Base-by-base conservation (phyloP, 2,113 vertebrate species). In the Castor canadensis region DNA sequence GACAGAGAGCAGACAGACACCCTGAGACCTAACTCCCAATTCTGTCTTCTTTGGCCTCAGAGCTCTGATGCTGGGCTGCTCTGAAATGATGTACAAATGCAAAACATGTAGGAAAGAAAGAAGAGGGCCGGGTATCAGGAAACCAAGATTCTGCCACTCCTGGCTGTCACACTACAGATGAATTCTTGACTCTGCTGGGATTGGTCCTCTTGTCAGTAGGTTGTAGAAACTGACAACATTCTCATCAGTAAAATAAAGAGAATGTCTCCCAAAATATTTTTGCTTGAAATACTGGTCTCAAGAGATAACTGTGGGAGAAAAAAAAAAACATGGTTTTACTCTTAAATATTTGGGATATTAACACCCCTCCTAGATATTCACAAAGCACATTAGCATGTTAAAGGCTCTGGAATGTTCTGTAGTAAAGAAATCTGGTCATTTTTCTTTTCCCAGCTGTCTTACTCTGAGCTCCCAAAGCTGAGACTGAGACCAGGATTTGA, bases 401-500 rank as follows among this genome's bases (percentile, higher is more conserved):
- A 79, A 93, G 67, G 28, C 28, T 95, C 94, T 95, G 71, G 62
- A 71, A 95, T 79, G 32, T 89, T 96, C 87, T 26, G 9, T 62
- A 67, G 56, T 87, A 80, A 95, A 95, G 80, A 96, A 84, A 95
- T 71, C n/a, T 87, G 79, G 73, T 91, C 30, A 0, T 52, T 75
- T 88, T 83, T 89, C 75, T 79, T 95, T 86, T 79, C 28, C 9
- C 30, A 69, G 52, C 11, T 79, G 52, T 80, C 89, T 86, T 80
- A 75, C 60, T 84, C 90, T 43, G 66, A 64, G 58, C n/a, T 89
- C 58, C 81, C 3, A 30, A 81, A 81, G 71, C 47, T 81, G 76
- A 89, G 40, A 20, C 52, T 60, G 64, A 95, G 60, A 80, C 22
- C 58, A 94, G 52, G 15, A 89, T 72, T 54, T 60, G 26, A 60